Conservation (phyloP, 2,113 vertebrate species). For the Sclerurus mexicanus region DNA sequence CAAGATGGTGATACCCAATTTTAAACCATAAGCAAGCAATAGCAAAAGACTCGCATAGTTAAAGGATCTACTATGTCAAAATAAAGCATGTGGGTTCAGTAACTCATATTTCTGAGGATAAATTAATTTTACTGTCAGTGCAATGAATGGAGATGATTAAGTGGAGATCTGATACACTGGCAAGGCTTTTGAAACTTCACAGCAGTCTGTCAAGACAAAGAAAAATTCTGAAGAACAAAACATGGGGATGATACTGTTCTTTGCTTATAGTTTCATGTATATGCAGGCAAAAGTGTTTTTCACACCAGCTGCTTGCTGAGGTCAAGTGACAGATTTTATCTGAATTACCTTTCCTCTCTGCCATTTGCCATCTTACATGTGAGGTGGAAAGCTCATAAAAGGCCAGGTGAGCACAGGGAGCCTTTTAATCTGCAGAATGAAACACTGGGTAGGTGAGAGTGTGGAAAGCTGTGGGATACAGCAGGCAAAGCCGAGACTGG, state of each 20-base stretch:
- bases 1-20: background rate
- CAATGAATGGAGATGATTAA: background rate
- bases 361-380: background rate
- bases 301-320: background rate
- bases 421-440: background rate
- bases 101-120: background rate
- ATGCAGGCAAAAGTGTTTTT: background rate
- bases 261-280: background rate
- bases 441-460: background rate
- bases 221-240: background rate
- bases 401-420: background rate
- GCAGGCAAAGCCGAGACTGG: background rate
- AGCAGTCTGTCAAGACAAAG: background rate
- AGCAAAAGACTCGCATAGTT: background rate
- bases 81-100: background rate
- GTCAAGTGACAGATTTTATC: background rate
- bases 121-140: background rate
- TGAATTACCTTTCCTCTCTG: background rate
- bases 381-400: background rate
- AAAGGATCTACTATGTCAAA: background rate
- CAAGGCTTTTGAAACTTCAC: background rate
- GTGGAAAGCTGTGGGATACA: background rate
- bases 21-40: background rate
- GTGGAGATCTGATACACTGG: background rate
- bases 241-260: accelerated